Evolutionary conservation across 2,113 vertebrate species (phyloP).

Genomic region (Hemiscyllium ocellatum): DNA sequence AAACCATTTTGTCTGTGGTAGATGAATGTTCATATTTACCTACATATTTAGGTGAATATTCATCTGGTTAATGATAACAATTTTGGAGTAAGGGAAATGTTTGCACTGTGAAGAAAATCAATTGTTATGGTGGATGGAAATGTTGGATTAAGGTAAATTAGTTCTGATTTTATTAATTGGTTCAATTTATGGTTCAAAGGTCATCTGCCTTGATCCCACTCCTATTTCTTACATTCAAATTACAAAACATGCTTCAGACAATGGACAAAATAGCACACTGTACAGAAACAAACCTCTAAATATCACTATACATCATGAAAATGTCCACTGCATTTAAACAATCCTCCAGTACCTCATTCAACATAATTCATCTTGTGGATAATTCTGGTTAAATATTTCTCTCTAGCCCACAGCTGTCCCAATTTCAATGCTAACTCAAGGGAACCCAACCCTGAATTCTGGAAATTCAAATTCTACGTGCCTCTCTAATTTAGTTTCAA

Average conservation of each 20-base stretch:
- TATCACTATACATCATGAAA: background rate
- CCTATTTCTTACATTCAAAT: background rate
- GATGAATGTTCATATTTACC: too few species aligned
- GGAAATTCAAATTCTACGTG: background rate
- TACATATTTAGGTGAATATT: background rate
- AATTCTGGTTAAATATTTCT: background rate
- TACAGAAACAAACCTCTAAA: background rate
- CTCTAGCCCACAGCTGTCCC: background rate
- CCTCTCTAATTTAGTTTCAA: background rate
- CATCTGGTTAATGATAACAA: background rate
- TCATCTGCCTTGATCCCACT: background rate
- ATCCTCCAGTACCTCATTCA: background rate
- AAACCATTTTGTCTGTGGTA: too few species aligned
- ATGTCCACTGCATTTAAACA: background rate
- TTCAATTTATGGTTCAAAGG: background rate
- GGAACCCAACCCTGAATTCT: conserved; percentile 2
- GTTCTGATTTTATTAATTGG: background rate
- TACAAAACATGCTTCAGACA: background rate
- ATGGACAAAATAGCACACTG: background rate
- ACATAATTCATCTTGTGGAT: background rate
- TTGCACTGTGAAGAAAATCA: background rate
- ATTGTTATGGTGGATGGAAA: background rate
- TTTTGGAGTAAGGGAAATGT: background rate
- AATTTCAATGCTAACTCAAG: conserved; percentile 17
- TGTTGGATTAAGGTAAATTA: background rate